These are phyloP conservation scores for Apodemia mormo DNA, from an alignment of 2,888 invertebrate genomes.

Conservation along the genomic window DNA sequence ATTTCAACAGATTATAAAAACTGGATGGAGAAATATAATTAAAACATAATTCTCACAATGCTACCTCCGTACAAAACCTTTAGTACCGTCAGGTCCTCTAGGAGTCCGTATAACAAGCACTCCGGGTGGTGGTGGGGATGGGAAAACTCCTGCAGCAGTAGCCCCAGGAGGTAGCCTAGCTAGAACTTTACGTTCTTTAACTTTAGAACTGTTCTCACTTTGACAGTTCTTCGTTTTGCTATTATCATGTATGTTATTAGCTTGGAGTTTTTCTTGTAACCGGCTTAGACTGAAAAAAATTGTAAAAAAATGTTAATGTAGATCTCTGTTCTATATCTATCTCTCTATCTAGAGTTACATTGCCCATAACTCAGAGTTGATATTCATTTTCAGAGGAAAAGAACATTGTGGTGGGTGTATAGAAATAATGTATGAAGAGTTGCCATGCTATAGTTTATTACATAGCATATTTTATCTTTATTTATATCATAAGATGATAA, in stretches of 20 bases:
- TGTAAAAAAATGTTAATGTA: not conserved
- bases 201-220: constrained; percentile 61
- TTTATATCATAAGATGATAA: no score
- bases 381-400: no score
- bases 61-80: constrained; percentile 74
- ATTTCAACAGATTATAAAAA: constrained; percentile 3
- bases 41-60: constrained; percentile 44
- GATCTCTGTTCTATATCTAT: not conserved
- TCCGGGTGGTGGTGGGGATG: constrained; percentile 71
- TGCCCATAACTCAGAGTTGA: no score
- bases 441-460: no score
- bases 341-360: no score
- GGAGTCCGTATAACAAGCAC: constrained; percentile 86
- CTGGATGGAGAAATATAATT: constrained; percentile 22
- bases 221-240: constrained; percentile 59
- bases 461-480: no score
- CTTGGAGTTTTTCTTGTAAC: constrained; percentile 73
- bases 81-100: constrained; percentile 89
- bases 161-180: constrained; percentile 64
- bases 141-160: constrained; percentile 60
- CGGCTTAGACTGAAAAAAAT: constrained; percentile 61
- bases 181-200: constrained; percentile 68
- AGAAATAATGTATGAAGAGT: no score
- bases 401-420: no score
- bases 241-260: constrained; percentile 66